These are phyloP conservation scores for Triops cancriformis DNA, from an alignment of 1,140 invertebrate species.

Conservation along the genomic window DNA sequence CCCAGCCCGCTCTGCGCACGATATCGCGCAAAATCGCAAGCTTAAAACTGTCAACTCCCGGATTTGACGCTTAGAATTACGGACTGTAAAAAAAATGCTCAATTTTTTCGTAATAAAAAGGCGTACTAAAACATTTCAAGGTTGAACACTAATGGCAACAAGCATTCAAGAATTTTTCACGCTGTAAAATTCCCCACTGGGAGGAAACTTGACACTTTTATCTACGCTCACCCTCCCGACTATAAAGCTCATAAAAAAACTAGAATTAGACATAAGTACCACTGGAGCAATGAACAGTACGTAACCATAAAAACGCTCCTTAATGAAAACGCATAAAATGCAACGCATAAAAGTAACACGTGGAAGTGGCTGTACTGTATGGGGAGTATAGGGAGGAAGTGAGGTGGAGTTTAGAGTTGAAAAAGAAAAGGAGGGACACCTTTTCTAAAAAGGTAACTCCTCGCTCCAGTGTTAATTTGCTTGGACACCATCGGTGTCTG, in stretches of 20 bases:
- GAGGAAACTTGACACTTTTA: not conserved
- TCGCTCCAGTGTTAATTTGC: slow-evolving; percentile 1
- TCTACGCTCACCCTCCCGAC: not conserved
- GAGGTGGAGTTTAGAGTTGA: not conserved
- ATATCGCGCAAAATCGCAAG: not conserved
- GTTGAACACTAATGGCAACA: too few species aligned
- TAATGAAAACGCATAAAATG: not conserved
- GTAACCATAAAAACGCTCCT: not conserved
- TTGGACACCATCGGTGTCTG: slow-evolving; percentile 1
- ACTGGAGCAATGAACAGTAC: not conserved
- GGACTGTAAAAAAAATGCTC: not conserved
- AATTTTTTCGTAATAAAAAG: not conserved
- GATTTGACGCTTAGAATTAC: not conserved
- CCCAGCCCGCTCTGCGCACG: not conserved
- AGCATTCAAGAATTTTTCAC: too few species aligned
- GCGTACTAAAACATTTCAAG: too few species aligned
- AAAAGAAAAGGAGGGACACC: not conserved
- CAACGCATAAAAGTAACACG: not conserved
- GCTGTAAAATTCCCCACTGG: too few species aligned
- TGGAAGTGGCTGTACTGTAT: not conserved
- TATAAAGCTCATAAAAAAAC: not conserved
- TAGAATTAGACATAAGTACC: not conserved
- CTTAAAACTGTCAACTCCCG: not conserved
- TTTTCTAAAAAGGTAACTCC: not conserved
- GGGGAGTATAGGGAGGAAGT: too few species aligned